These are phyloP conservation scores for Mycalesis mineus DNA, from an alignment of 2,888 invertebrate genomes.

Conservation along the genomic window DNA sequence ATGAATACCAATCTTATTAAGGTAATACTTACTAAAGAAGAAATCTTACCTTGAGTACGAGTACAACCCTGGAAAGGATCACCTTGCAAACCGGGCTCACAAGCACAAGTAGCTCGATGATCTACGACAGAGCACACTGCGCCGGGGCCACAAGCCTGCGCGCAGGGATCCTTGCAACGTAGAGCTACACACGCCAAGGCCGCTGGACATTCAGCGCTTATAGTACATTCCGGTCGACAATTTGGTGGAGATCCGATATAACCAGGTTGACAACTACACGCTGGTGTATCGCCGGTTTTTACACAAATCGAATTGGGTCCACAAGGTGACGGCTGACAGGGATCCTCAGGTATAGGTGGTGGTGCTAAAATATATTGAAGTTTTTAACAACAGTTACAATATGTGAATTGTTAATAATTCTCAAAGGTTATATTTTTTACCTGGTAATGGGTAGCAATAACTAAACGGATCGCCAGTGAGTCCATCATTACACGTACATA, in stretches of 20 bases:
- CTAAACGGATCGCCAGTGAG: conserved; percentile 85
- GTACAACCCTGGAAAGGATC: conserved; percentile 81
- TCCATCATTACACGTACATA: conserved; percentile 83
- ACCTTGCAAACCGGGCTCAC: conserved; percentile 79
- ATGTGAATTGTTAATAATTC: no score
- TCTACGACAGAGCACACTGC: conserved; percentile 80
- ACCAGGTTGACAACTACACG: conserved; percentile 80
- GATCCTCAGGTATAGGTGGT: conserved; percentile 56
- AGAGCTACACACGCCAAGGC: conserved; percentile 81
- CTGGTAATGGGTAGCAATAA: conserved; percentile 78
- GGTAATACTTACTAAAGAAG: conserved; percentile 1
- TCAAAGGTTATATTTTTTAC: conserved; percentile 53
- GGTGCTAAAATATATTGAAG: conserved; percentile 37
- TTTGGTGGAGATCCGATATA: conserved; percentile 82
- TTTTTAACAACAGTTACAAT: not conserved
- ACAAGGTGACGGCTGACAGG: conserved; percentile 83
- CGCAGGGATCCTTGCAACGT: conserved; percentile 82
- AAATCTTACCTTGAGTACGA: conserved; percentile 55
- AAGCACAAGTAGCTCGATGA: conserved; percentile 82
- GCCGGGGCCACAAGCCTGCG: conserved; percentile 80
- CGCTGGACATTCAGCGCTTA: conserved; percentile 83
- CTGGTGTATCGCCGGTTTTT: conserved; percentile 79
- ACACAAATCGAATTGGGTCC: conserved; percentile 81
- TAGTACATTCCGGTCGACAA: conserved; percentile 83
- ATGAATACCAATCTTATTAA: not conserved